These are phyloP conservation scores for Sminthurinus signatus DNA, from an alignment of 1,140 invertebrate species.

Conservation along the genomic window DNA sequence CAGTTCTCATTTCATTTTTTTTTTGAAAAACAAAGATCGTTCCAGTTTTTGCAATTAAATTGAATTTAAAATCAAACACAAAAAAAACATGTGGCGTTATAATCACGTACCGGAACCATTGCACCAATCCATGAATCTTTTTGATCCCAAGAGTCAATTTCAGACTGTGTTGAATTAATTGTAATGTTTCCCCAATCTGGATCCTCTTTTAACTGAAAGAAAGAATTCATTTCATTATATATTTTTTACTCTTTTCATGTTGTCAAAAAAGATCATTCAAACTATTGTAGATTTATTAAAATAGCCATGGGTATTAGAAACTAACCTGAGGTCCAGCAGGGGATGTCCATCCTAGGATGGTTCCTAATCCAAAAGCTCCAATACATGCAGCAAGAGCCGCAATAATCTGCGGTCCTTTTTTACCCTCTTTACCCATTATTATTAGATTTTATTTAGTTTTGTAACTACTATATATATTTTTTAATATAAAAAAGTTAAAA, in stretches of 20 bases:
- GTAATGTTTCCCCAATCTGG: conserved; percentile 51
- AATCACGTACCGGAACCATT: conserved; percentile 53
- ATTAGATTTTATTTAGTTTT: no score
- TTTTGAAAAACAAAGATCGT: no score
- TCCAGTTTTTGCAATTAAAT: background rate
- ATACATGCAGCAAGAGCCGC: conserved; percentile 33
- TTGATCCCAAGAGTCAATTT: conserved; percentile 42
- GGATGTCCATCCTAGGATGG: conserved; percentile 68
- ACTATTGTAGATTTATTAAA: no score
- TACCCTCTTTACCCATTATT: no score
- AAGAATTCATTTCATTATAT: no score
- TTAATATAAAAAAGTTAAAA: no score
- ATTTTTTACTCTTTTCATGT: no score
- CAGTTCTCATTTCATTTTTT: no score
- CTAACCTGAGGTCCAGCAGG: conserved; percentile 62
- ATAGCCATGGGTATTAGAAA: no score
- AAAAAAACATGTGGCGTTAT: background rate
- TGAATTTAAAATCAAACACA: background rate
- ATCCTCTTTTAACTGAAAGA: conserved; percentile 51
- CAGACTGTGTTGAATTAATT: conserved; percentile 13
- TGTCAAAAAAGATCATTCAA: no score
- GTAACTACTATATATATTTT: no score
- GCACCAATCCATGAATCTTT: conserved; percentile 68
- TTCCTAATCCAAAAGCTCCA: conserved; percentile 54
- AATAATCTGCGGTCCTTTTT: background rate